These are phyloP conservation scores for Diabrotica balteata DNA, from an alignment of 2,888 invertebrate species.

Conservation along the genomic window DNA sequence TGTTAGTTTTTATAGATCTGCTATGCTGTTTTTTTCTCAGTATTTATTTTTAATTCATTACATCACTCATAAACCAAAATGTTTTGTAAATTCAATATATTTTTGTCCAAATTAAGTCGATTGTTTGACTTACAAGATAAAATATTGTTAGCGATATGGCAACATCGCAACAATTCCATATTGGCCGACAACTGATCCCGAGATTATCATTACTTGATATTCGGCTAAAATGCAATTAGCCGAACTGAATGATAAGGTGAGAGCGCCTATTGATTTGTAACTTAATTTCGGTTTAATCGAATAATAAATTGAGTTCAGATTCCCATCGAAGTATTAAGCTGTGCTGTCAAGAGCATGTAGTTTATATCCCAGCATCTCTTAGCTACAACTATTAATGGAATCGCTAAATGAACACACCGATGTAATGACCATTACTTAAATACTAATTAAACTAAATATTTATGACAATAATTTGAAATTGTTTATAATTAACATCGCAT, in stretches of 20 bases:
- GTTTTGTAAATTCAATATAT: too few relatives aligned
- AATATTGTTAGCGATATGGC: conserved; percentile 6
- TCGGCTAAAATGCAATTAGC: conserved; percentile 37
- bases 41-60: too few relatives aligned
- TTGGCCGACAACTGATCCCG: conserved; percentile 29
- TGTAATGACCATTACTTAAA: conserved; percentile 27
- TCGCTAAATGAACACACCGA: conserved; percentile 13
- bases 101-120: too few relatives aligned
- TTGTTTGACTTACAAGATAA: too few relatives aligned
- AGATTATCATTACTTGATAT: conserved; percentile 33
- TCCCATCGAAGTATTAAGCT: conserved; percentile 26
- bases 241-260: conserved; percentile 33
- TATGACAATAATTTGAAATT: too few relatives aligned
- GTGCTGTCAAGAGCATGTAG: conserved; percentile 19
- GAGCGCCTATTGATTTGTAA: conserved; percentile 37
- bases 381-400: conserved; percentile 25
- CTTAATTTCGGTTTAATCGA: conserved; percentile 37
- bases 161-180: conserved; percentile 18
- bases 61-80: too few relatives aligned
- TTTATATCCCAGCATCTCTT: conserved; percentile 19
- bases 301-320: conserved; percentile 28
- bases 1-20: too few relatives aligned
- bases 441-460: conserved; percentile 1
- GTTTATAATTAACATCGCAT: too few relatives aligned
- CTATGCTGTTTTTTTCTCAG: too few relatives aligned